phyloP scores from a whole-genome alignment of 2,888 invertebrate species.

The Phragmatobia fuliginosa region DNA sequence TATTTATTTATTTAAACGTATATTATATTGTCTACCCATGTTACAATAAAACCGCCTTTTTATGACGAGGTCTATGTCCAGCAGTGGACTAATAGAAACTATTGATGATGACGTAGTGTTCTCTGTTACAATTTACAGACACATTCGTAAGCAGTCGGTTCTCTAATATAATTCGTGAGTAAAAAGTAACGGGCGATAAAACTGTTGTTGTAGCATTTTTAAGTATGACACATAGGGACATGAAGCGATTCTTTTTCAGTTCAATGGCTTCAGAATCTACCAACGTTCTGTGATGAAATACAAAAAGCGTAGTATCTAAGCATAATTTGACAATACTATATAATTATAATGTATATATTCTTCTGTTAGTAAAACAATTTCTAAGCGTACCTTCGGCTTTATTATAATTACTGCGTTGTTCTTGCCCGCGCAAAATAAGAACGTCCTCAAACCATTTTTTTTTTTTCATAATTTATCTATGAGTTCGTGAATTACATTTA shows the following conservation, averaged over 20 bases:
- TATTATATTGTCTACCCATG: too few species aligned
- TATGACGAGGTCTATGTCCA: too few species aligned
- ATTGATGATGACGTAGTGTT: background rate
- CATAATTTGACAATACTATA: too few species aligned
- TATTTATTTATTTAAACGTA: too few species aligned
- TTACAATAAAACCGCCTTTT: too few species aligned
- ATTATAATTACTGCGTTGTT: too few species aligned
- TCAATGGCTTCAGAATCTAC: background rate
- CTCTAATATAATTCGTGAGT: conserved; percentile 1
- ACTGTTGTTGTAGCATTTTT: background rate
- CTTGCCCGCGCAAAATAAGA: too few species aligned
- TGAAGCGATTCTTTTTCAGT: background rate
- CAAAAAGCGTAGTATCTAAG: too few species aligned
- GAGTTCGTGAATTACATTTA: background rate
- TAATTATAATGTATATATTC: background rate
- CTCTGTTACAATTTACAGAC: background rate
- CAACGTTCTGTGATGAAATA: background rate
- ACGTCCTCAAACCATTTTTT: too few species aligned
- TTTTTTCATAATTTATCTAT: background rate
- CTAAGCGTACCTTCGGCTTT: too few species aligned
- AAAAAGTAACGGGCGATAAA: background rate
- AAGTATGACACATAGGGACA: background rate
- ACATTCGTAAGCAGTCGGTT: background rate
- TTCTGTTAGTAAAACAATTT: background rate
- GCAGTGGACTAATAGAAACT: too few species aligned